Base-by-base conservation (phyloP, 2,797 vertebrate genomes). In the Intellagama lesueurii region DNA sequence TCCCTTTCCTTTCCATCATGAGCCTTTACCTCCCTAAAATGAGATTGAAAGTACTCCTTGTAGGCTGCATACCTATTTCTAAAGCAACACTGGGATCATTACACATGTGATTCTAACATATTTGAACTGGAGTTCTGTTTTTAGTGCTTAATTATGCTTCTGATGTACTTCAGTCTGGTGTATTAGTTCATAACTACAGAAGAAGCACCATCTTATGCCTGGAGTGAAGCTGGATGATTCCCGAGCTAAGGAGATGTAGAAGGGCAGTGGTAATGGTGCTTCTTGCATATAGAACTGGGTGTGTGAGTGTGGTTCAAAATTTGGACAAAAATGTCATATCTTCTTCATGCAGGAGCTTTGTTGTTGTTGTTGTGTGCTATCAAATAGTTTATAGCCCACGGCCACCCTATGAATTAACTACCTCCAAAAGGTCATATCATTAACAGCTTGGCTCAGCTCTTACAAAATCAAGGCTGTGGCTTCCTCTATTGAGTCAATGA, bases 71-170 rank as follows among this genome's bases (percentile, higher is more conserved):
- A 78, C 60, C 0, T 0, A 95, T 96, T 94, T 88, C 96, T 94
- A 96, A 94, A 90, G 93, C 91, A 95, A 96, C 94, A 8, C 17
- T 40, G 80, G 5, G 81, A 82, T 84, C n/a, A 88, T 82, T 92
- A 89, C 91, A 91, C 94, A 88, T 95, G 92, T 90, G 81, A 85
- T 84, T 89, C n/a, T 49, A 88, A 28, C 40, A 92, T 72, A 35
- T 93, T 90, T 88, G 81, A 40, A 35, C 70, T 91, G 93, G 90
- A 92, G 64, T 49, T 87, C 56, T 81, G 91, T 89, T 35, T 91
- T 68, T 76, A 3, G 81, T 84, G 66, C 72, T 83, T 91, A 91
- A 44, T 76, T 86, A 90, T 26, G n/a, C 24, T 87, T 92, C 90
- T 89, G 70, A 68, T 40, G 40, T 81, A 40, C 9, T 81, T 40